Conservation (phyloP, 2,797 vertebrate species). For the Tarsius wallacei region DNA sequence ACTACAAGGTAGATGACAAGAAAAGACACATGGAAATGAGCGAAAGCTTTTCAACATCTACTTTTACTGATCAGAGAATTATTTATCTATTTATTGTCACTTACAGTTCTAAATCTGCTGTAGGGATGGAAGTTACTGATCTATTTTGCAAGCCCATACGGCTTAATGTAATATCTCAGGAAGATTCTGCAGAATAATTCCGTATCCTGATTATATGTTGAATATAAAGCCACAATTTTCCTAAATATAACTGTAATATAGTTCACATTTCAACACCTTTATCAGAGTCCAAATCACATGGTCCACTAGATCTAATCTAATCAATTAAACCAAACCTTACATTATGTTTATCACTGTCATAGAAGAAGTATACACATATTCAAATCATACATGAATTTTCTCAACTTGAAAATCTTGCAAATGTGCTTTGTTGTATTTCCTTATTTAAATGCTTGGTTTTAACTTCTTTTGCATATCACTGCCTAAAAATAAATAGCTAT, state of each 20-base stretch:
- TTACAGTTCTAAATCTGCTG: neutral
- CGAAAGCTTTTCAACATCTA: conserved; percentile 33
- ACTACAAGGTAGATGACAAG: conserved; percentile 59
- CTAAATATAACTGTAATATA: conserved; percentile 60
- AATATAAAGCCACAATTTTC: neutral
- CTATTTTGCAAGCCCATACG: conserved; percentile 21
- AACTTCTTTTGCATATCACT: conserved; percentile 69
- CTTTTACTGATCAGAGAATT: conserved; percentile 53
- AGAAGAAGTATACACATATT: conserved; percentile 46
- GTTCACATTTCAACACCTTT: conserved; percentile 65
- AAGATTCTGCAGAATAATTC: conserved; percentile 58
- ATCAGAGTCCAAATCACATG: conserved; percentile 50
- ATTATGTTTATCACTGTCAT: neutral
- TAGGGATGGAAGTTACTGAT: neutral
- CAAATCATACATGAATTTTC: conserved; percentile 22
- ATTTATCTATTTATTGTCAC: conserved; percentile 50
- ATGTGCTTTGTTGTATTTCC: conserved; percentile 62
- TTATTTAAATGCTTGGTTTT: conserved; percentile 70
- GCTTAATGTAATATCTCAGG: conserved; percentile 59
- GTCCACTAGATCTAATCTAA: conserved; percentile 29
- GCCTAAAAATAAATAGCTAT: conserved; percentile 70
- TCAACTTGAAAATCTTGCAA: conserved; percentile 48
- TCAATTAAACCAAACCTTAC: conserved; percentile 2
- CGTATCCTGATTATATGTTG: conserved; percentile 62
- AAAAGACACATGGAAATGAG: neutral